Conservation (phyloP, 2,797 vertebrate genomes). For the Alca torda region DNA sequence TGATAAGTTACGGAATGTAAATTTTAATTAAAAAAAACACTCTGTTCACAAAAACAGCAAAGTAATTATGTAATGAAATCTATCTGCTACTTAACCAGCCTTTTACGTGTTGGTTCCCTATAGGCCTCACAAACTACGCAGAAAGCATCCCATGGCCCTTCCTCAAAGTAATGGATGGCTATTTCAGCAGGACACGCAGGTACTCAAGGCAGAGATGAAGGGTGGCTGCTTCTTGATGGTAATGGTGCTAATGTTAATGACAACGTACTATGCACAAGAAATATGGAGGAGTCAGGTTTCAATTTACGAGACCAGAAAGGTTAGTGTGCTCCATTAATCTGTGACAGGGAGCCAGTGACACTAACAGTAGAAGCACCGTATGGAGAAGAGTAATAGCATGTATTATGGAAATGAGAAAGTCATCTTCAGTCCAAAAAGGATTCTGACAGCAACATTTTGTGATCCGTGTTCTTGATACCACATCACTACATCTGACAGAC, state of each 20-base stretch:
- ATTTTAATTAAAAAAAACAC: conserved; percentile 1
- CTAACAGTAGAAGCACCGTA: background rate
- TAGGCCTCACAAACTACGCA: background rate
- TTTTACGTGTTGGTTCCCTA: background rate
- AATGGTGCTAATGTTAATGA: background rate
- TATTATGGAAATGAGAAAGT: background rate
- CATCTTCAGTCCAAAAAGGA: background rate
- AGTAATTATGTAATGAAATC: background rate
- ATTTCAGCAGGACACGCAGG: background rate
- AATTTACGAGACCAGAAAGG: background rate
- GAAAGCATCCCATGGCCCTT: background rate
- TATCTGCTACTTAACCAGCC: background rate
- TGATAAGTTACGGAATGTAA: background rate
- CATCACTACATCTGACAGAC: background rate
- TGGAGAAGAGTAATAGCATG: background rate
- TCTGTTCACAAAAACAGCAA: background rate
- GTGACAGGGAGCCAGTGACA: rapidly evolving
- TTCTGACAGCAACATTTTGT: background rate
- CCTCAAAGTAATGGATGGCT: background rate
- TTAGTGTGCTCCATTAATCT: background rate
- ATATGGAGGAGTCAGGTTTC: background rate
- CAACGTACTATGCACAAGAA: background rate
- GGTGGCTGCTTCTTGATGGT: background rate
- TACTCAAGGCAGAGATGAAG: background rate
- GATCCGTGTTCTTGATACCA: rapidly evolving